Evolutionary conservation across 1,140 invertebrate genomes (phyloP), one percentile per base, ranked within the genome.

Genomic region (Drosophila burlai): DNA sequence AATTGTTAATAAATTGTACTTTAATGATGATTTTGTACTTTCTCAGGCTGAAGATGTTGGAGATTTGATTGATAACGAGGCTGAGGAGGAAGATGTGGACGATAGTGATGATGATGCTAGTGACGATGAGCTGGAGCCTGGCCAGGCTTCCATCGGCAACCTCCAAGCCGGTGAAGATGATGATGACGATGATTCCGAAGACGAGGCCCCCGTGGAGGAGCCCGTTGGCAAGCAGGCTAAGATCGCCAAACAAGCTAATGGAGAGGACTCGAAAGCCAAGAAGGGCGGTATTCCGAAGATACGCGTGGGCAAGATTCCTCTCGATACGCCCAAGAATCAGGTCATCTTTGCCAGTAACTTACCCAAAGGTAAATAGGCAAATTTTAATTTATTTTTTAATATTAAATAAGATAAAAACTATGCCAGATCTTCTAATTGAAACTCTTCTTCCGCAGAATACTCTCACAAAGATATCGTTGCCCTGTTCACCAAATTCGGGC

Each of bases 401-500:
- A 36, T 43, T 38, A 40, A n/a, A 15, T 18, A 18, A 40, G 9
- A 11, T 18, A 18, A 4, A 18, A 18, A 45, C 5, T 45, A 43
- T 42, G 6, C 8, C 40, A 16, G 8, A 42, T n/a, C 3, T 18
- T 1, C 11, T 49, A 16, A 29, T 21, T 7, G 11, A 43, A n/a
- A 57, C 9, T 29, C 24, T 49, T 18, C 24, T 16, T 29, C 4
- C 10, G 0, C 54, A 92, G 91, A 60, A 3, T 83, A 55, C 40
- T 80, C 75, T 21, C 67, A 81, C 49, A 31, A 62, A 1, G 86
- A 92, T 1, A 1, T 91, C 11, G 46, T 91, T 29, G 81, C 66
- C 9, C 4, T 81, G 5, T 86, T 92, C 29, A 34, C 77, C 21
- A 91, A 92, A 63, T 92, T 81, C 36, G 91, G 91, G 3, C 52